A percentile compares a stretch with the other conserved stretches of the same genome.
Conservation (phyloP, 2,797 vertebrate species). For the Alectoris magna region DNA sequence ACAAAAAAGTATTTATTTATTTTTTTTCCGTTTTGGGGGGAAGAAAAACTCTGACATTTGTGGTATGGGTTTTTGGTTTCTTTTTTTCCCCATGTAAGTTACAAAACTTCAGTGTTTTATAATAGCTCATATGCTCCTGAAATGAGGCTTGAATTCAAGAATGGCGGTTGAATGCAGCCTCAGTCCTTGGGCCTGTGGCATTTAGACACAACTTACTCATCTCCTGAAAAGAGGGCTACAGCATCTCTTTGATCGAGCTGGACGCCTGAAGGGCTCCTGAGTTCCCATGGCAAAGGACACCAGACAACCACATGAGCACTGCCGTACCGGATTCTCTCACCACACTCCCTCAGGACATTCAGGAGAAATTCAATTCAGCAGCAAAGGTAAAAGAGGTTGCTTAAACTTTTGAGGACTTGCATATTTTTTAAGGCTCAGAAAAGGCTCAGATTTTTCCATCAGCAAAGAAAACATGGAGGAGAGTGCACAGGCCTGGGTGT, state of each 20-base stretch:
- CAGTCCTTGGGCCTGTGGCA: not conserved
- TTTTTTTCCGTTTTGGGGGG: not conserved
- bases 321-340: not conserved
- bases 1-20: not conserved
- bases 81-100: not conserved
- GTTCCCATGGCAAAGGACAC: not conserved
- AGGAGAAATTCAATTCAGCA: not conserved
- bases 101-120: not conserved
- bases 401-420: not conserved
- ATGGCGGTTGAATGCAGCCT: not conserved
- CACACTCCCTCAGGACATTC: not conserved
- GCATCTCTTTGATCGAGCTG: slow-evolving; percentile 2
- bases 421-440: not conserved
- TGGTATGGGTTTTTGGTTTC: not conserved
- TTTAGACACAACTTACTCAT: not conserved
- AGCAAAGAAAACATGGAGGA: not conserved
- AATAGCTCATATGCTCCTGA: not conserved
- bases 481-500: not conserved
- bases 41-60: not conserved
- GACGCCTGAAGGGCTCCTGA: not conserved
- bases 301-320: slow-evolving; percentile 22
- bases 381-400: not conserved
- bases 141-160: not conserved
- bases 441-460: not conserved
- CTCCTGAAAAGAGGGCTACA: not conserved